Base-by-base conservation (phyloP, 64 coral and sea anemone genomes). In the Stichodactyla mertensii region DNA sequence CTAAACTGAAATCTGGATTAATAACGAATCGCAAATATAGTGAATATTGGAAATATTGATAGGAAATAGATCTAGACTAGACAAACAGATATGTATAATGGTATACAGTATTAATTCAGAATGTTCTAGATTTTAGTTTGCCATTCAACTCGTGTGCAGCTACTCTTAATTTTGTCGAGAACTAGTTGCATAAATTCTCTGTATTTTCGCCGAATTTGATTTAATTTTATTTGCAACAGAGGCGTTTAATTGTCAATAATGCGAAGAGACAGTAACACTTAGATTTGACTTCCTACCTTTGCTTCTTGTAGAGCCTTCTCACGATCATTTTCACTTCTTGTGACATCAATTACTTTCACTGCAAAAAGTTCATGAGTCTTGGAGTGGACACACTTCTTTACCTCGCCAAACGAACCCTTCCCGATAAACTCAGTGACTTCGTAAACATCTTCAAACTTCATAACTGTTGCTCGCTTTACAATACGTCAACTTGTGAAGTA, bases 331-430 rank as follows among this genome's bases (percentile, higher is more conserved):
- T 93, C 86, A 45, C 87, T 79, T 69, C 52, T 45, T 19, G 61
- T 52, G 45, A 86, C 82, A 57, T 93, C 64, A 79, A 97, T 97
- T 91, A 93, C 95, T 85, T 97, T 97, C 52, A 97, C 95, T 6
- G 95, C 95, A 86, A 93, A 93, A 55, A 97, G 56, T 86, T 97
- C 88, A 6, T 85, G 71, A 9, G 91, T 97, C 88, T 87, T 86
- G 0, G 57, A 87, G 55, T 85, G 79, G 22, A 97, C 86, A 61
- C 95, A 97, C 54, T 93, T 93, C 59, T 89, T 93, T 4, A 97
- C 95, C 57, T 93, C 91, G 23, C 91, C 95, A 87, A 97, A 97
- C 5, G 95, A 84, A 18, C 95, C 95, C 74, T 90, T 93, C 0
- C 95, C 95, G 22, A 97, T 61, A 15, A 93, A 87, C 20, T 92